Evolutionary conservation across 1,140 invertebrate species (phyloP).

Genomic region (Episyrphus balteatus): DNA sequence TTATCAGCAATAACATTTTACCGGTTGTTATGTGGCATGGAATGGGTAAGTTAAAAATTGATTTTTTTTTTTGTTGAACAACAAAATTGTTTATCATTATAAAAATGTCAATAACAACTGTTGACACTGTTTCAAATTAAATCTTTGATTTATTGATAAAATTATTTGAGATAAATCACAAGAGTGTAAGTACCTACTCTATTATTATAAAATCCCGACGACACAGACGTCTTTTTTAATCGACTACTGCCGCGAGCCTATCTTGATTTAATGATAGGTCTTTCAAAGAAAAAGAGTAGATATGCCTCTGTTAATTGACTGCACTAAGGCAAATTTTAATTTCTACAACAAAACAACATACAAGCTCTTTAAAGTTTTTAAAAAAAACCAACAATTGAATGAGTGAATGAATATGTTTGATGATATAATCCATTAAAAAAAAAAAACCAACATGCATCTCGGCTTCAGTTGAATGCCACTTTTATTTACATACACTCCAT

Average conservation of each 20-base stretch:
- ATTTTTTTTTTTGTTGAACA: no score
- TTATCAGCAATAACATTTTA: slow-evolving; percentile 2
- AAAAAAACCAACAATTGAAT: background rate
- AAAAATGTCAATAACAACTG: no score
- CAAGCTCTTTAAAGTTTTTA: background rate
- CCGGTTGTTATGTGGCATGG: slow-evolving; percentile 71
- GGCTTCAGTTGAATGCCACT: no score
- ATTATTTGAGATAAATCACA: no score
- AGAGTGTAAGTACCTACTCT: no score
- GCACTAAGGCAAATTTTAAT: no score
- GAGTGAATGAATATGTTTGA: background rate
- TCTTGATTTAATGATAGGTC: slow-evolving; percentile 6
- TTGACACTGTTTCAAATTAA: no score
- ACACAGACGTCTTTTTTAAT: no score
- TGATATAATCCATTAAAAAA: background rate
- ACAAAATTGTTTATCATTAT: no score
- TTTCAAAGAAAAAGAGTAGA: slow-evolving; percentile 1
- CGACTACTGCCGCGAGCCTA: slow-evolving; percentile 10
- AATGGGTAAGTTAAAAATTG: slow-evolving; percentile 49
- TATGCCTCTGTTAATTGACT: background rate
- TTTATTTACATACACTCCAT: no score
- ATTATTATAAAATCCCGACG: no score
- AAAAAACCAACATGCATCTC: background rate
- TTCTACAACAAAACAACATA: background rate
- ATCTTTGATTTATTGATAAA: no score